A percentile compares a stretch with the other conserved stretches of the same genome.
These are phyloP conservation scores for Micrastur ruficollis DNA, from an alignment of 2,797 vertebrate species.

Conservation along the genomic window DNA sequence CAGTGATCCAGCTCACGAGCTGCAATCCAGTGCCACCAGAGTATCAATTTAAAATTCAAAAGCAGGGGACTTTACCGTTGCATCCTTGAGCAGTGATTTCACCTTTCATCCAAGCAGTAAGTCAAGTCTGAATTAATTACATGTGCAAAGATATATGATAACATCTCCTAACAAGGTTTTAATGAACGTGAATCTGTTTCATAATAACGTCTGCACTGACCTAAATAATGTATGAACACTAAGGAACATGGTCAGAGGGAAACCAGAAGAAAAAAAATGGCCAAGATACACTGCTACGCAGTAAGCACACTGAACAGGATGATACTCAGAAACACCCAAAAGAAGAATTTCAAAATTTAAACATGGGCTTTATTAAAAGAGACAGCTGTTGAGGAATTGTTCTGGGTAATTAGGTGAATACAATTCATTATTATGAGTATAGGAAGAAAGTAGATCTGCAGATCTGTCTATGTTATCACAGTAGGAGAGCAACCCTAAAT, in stretches of 20 bases:
- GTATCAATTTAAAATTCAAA: not conserved
- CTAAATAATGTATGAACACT: not conserved
- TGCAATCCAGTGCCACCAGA: not conserved
- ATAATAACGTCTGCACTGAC: not conserved
- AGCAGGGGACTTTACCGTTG: not conserved
- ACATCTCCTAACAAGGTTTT: constrained; percentile 22
- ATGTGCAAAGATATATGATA: not conserved
- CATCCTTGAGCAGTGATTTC: not conserved
- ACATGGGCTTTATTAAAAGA: not conserved
- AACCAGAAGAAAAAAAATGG: not conserved
- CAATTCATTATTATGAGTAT: not conserved
- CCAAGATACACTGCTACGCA: not conserved
- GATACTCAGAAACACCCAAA: not conserved
- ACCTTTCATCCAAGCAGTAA: not conserved
- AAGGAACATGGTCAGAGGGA: not conserved
- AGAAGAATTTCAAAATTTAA: not conserved
- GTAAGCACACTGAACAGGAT: not conserved
- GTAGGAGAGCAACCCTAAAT: not conserved
- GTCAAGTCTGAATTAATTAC: constrained; percentile 31
- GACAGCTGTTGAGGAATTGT: not conserved
- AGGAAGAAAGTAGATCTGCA: not conserved
- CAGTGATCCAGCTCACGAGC: not conserved
- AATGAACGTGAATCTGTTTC: not conserved
- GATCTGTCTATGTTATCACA: not conserved
- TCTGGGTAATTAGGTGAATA: not conserved